Evolutionary conservation across 2,113 vertebrate genomes (phyloP).

Genomic region (Vulpes vulpes): DNA sequence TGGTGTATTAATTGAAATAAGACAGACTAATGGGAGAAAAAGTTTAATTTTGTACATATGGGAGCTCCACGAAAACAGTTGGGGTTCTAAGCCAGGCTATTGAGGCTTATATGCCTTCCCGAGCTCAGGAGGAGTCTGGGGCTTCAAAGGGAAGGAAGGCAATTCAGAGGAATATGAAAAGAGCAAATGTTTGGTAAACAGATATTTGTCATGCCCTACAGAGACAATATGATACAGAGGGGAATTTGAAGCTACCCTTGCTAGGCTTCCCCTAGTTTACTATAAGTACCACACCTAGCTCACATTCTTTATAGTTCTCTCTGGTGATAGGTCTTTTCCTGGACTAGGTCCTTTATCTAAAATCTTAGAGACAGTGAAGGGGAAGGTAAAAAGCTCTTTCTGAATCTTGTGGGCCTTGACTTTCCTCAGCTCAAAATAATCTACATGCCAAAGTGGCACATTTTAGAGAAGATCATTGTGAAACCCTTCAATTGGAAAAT

Average conservation of each 20-base stretch:
- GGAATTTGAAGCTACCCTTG: neutral
- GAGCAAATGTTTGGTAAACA: neutral
- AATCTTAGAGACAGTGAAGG: neutral
- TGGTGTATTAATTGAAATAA: neutral
- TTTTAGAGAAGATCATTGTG: neutral
- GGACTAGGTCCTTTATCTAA: neutral
- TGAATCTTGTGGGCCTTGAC: neutral
- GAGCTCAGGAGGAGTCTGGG: neutral
- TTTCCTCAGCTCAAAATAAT: neutral
- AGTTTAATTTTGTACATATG: neutral
- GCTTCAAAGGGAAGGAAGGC: neutral
- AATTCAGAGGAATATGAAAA: neutral
- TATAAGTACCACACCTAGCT: neutral
- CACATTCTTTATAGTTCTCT: neutral
- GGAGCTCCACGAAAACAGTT: neutral
- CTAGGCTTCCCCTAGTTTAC: neutral
- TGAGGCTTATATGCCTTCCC: neutral
- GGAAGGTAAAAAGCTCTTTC: neutral
- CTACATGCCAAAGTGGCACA: neutral
- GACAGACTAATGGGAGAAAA: neutral
- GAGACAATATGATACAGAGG: neutral
- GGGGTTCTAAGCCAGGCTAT: neutral
- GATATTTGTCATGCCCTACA: neutral
- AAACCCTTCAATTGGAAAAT: neutral
- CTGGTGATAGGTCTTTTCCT: neutral